Conservation (phyloP, 2,888 invertebrate genomes). For the Neoaliturus tenellus region DNA sequence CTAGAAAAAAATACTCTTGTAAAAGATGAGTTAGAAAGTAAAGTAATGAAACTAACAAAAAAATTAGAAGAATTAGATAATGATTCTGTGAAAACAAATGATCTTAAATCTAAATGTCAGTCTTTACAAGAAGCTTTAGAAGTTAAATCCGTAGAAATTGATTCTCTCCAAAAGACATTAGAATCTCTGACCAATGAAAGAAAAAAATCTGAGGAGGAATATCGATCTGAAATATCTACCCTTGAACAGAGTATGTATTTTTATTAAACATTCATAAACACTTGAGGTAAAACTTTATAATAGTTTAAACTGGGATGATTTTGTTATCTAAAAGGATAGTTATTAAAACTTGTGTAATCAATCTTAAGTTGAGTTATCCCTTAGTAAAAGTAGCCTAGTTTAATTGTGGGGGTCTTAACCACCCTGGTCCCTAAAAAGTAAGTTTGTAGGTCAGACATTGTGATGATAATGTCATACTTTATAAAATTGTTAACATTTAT, state of each 20-base stretch:
- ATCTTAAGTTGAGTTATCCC: too few species aligned
- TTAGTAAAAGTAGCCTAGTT: too few species aligned
- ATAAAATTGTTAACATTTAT: too few species aligned
- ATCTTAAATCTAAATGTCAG: conserved; percentile 9
- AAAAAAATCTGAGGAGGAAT: not conserved
- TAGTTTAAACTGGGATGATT: too few species aligned
- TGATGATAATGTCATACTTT: too few species aligned
- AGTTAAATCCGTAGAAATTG: not conserved
- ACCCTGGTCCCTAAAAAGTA: too few species aligned
- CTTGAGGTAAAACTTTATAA: too few species aligned
- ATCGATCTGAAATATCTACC: not conserved
- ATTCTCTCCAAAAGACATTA: not conserved
- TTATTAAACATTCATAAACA: not conserved
- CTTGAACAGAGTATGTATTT: conserved; percentile 15
- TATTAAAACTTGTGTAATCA: too few species aligned
- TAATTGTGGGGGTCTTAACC: too few species aligned
- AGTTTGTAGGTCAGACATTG: too few species aligned
- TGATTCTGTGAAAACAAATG: not conserved
- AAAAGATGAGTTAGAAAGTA: not conserved
- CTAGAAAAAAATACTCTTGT: not conserved
- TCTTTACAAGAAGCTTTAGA: not conserved
- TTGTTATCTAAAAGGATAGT: too few species aligned
- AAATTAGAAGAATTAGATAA: not conserved
- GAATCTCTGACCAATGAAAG: not conserved
- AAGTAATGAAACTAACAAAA: not conserved